Conservation (phyloP, 2,797 vertebrate species). For the Sus cebifrons region DNA sequence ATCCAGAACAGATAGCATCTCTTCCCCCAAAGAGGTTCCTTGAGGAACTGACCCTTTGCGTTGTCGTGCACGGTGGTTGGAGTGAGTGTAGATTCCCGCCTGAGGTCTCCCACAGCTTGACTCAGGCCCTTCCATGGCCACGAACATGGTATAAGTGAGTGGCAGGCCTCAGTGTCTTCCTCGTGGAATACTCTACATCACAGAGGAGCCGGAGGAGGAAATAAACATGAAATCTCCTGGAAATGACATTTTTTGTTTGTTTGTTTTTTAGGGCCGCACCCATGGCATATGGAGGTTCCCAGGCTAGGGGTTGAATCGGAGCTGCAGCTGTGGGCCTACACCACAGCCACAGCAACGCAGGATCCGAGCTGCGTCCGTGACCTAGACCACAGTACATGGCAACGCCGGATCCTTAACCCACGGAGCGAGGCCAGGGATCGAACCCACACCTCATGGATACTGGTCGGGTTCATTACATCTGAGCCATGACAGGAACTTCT, state of each 20-base stretch:
- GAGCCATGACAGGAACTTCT: neutral
- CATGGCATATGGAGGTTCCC: too few relatives aligned
- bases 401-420: too few relatives aligned
- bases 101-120: slow-evolving; percentile 1
- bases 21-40: neutral
- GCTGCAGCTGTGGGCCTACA: too few relatives aligned
- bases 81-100: slow-evolving; percentile 29
- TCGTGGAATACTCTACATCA: neutral
- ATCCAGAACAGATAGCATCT: slow-evolving; percentile 13
- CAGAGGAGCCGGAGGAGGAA: neutral
- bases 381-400: too few relatives aligned
- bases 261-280: too few relatives aligned
- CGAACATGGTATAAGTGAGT: slow-evolving; percentile 1
- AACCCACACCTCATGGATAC: too few relatives aligned
- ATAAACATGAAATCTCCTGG: slow-evolving; percentile 5
- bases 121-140: neutral
- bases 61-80: neutral
- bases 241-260: neutral
- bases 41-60: slow-evolving; percentile 24
- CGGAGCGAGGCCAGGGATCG: too few relatives aligned
- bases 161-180: slow-evolving; percentile 51
- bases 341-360: too few relatives aligned
- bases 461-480: too few relatives aligned
- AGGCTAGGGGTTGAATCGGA: too few relatives aligned
- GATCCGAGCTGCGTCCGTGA: too few relatives aligned